Evolutionary conservation across 1,140 invertebrate genomes (phyloP).

Genomic region (Caligus rogercresseyi): DNA sequence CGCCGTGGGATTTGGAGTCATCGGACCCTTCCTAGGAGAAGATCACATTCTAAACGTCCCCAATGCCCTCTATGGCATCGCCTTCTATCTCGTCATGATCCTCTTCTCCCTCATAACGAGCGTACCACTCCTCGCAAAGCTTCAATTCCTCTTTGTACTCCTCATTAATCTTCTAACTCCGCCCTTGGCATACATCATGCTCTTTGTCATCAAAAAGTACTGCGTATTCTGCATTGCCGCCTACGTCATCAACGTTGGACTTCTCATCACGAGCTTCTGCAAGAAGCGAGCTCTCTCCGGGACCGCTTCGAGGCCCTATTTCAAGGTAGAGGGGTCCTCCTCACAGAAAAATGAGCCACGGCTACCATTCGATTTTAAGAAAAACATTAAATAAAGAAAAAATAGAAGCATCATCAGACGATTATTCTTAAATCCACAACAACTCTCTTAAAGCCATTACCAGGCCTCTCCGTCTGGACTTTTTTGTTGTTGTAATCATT

Average conservation of each 20-base stretch:
- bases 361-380: neutral
- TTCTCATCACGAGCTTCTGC: neutral
- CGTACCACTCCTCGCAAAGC: neutral
- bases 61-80: constrained; percentile 23
- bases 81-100: neutral
- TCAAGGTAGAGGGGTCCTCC: no score
- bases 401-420: no score
- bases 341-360: neutral
- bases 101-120: neutral
- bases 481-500: no score
- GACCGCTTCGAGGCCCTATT: neutral
- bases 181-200: neutral
- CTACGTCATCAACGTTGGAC: neutral
- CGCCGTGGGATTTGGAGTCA: constrained; percentile 20
- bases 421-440: no score
- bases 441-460: no score
- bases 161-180: neutral
- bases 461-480: no score
- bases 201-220: neutral
- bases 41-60: constrained; percentile 20
- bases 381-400: neutral
- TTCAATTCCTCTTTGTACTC: neutral
- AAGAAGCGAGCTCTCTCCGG: neutral
- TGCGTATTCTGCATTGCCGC: neutral
- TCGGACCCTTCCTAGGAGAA: constrained; percentile 10